Percentiles rank a stretch among this genome's conserved stretches.
Evolutionary conservation across 2,113 vertebrate species (phyloP).

Genomic region (Scomber scombrus): DNA sequence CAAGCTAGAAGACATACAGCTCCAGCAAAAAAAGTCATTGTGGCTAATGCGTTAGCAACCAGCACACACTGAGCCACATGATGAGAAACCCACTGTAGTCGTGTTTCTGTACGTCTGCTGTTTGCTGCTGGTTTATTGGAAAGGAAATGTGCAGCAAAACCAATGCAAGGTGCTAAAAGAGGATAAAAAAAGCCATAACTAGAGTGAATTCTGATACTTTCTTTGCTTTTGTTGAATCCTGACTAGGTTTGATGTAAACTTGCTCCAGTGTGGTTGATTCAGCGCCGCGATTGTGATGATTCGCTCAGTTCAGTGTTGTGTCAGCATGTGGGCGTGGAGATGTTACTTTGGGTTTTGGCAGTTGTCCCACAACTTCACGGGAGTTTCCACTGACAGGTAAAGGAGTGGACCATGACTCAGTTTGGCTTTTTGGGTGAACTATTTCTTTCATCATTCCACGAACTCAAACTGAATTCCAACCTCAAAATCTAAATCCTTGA

Average conservation of each 20-base stretch:
- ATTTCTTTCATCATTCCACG: constrained; percentile 10
- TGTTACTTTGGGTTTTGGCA: constrained; percentile 1
- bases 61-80: no score
- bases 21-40: no score
- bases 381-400: constrained; percentile 49
- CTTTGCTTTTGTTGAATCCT: background rate
- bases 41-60: no score
- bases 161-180: background rate
- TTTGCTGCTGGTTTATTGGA: no score
- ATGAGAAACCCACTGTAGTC: no score
- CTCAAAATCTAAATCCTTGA: background rate
- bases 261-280: constrained; percentile 14
- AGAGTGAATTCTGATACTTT: background rate
- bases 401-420: constrained; percentile 44
- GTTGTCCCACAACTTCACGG: background rate
- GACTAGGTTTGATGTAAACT: background rate
- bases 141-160: no score
- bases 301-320: constrained; percentile 3
- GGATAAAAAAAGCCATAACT: background rate
- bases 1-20: no score
- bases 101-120: no score
- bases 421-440: background rate
- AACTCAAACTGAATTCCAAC: background rate
- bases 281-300: background rate
- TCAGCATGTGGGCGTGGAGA: constrained; percentile 26